Percentiles rank a stretch among this genome's conserved stretches.
phyloP scores from a whole-genome alignment of 2,797 vertebrate genomes.

The Momotus momota region DNA sequence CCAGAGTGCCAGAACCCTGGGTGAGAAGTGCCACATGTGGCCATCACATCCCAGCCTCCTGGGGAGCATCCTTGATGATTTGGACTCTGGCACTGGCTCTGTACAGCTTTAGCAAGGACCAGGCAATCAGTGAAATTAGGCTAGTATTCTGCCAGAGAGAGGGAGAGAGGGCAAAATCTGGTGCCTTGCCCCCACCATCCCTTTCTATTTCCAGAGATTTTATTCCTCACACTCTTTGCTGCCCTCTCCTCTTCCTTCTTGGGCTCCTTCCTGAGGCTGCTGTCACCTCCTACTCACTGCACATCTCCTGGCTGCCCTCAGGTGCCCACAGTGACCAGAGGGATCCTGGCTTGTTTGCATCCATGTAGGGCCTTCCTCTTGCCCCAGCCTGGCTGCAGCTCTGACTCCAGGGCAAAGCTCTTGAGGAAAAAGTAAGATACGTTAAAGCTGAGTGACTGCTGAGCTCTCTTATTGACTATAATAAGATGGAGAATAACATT shows the following conservation, averaged over 20 bases:
- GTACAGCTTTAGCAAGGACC: not conserved
- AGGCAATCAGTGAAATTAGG: rapidly evolving
- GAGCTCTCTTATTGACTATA: constrained; percentile 43
- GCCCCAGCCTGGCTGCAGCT: not conserved
- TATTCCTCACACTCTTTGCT: rapidly evolving
- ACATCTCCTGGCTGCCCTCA: not conserved
- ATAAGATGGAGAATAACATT: constrained; percentile 58
- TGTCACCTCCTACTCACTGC: not conserved
- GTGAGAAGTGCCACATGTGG: not conserved
- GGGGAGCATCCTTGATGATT: not conserved
- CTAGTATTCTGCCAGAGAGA: rapidly evolving
- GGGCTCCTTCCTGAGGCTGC: not conserved
- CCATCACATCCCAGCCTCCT: not conserved
- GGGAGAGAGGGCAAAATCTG: not conserved
- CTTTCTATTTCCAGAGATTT: not conserved
- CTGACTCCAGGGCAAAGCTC: constrained; percentile 7
- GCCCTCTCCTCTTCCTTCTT: not conserved
- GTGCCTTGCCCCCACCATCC: rapidly evolving
- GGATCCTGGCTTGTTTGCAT: not conserved
- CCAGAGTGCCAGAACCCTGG: not conserved
- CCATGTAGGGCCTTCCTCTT: not conserved
- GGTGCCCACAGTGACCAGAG: rapidly evolving
- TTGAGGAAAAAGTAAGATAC: not conserved
- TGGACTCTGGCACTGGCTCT: not conserved
- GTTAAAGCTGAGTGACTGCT: constrained; percentile 27